Evolutionary conservation across 1,140 invertebrate species (phyloP), one percentile per base, ranked within the genome.

Genomic region (Cepaea nemoralis): DNA sequence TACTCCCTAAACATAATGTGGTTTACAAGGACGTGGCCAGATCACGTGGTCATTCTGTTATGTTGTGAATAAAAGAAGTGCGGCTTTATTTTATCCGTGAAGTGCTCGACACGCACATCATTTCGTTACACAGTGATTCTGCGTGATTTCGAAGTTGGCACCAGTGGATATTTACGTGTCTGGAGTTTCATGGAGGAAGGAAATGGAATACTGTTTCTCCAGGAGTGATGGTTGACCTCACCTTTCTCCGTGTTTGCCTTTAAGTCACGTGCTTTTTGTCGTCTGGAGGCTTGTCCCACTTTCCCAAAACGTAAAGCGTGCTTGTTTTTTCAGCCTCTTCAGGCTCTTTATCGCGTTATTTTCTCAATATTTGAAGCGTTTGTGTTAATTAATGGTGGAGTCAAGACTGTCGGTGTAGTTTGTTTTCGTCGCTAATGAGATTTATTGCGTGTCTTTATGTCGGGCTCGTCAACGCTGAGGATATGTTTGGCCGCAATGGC

Each of bases 401-500:
- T 33, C 6, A 35, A 33, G 31, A 40, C 22, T 24, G 39, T 40
- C n/a, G 69, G 6, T 39, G 35, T 70, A 70, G 69, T 22, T n/a
- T n/a, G 12, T 40, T 42, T 70, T 39, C 39, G n/a, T 40, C 16
- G 40, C 69, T 70, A 40, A 42, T 70, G 69, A 70, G 35, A 40
- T 40, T 70, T 39, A 5, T 31, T 39, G 50, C 12, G 48, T 31
- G 66, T 37, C 35, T 80, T 67, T 80, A 80, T 80, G 78, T 80
- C 69, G 78, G 69, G 78, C 37, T 27, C 78, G 42, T 80, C 78
- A 71, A 73, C 78, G 35, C 78, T 80, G 45, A 80, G 78, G 78
- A 71, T 80, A 80, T 80, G 78, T 80, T 73, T 80, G 27, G 78
- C 69, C 78, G 78, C 78, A 80, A 80, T 80, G 78, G 78, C 78